Base-by-base conservation (phyloP, 2,113 vertebrate genomes). In the Pipra filicauda region DNA sequence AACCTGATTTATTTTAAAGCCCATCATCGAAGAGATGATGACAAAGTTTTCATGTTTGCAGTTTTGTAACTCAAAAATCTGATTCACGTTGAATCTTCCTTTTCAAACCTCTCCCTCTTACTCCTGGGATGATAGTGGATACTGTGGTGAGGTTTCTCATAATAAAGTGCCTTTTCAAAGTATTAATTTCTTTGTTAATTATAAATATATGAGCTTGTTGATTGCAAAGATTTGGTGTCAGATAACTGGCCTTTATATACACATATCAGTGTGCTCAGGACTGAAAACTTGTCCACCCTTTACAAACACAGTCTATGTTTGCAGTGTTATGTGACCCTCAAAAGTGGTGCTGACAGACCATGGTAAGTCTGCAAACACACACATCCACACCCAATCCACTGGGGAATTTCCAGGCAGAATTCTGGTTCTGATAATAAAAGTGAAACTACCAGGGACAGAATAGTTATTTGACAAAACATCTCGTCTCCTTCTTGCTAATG, bases 361-460 rank as follows among this genome's bases (percentile, higher is more conserved):
- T 22, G 20, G 5, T 11, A 18, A 37, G 35, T 46, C 41, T 55
- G 46, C n/a, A 57, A 49, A 57, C 30, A 66, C 58, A 30, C 35
- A 19, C 43, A 41, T 16, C 17, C 8, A n/a, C 41, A 49, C 20
- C 23, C 12, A 15, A 2, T 9, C 31, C 43, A 12, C 26, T 19
- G 2, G 71, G 58, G 71, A 76, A 57, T 85, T 92, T 85, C 88
- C 72, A 88, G 75, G 51, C 59, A 80, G 59, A 92, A 16, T 43
- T 70, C 26, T 61, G 21, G 7, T 54, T 55, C 66, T 70, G 39
- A 13, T 51, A 43, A 31, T 48, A 46, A 67, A 94, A 88, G 62
- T 93, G 91, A 93, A 96, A 90, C 54, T 49, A 14, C 7, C 14
- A 59, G 33, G 16, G 46, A 4, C 2, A 57, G 33, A 87, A 52